phyloP scores from a whole-genome alignment of 1,140 invertebrate genomes.

The Cheumatopsyche charites region DNA sequence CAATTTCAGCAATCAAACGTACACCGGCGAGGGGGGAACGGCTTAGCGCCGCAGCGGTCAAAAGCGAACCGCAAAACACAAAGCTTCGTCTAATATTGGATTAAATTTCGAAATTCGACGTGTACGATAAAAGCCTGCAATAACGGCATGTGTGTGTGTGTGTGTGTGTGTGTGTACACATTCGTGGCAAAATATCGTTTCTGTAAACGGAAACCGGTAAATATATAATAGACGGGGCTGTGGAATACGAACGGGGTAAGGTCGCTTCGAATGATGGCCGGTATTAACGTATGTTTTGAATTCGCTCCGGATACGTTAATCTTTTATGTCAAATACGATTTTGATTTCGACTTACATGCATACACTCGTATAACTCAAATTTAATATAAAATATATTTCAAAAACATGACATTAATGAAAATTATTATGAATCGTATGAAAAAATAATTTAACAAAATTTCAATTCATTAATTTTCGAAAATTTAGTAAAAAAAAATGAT shows the following conservation, averaged over 20 bases:
- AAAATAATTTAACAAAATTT: too few species aligned
- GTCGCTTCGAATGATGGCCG: neutral
- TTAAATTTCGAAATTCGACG: conserved; percentile 45
- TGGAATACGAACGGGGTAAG: neutral
- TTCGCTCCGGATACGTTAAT: conserved; percentile 10
- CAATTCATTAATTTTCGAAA: too few species aligned
- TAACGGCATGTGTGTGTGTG: neutral
- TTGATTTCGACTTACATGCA: neutral
- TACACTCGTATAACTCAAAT: too few species aligned
- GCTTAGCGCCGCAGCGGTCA: neutral
- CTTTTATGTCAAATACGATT: conserved; percentile 21
- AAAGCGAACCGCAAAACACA: conserved; percentile 17
- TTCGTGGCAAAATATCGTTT: conserved; percentile 46
- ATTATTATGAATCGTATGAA: too few species aligned
- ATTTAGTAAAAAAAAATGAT: too few species aligned
- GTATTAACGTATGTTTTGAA: conserved; percentile 32
- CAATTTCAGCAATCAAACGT: conserved; percentile 20
- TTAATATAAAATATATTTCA: too few species aligned
- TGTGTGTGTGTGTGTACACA: neutral
- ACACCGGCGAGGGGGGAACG: neutral
- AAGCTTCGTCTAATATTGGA: conserved; percentile 41
- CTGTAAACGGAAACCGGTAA: conserved; percentile 46
- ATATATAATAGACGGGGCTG: conserved; percentile 32
- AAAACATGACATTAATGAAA: too few species aligned
- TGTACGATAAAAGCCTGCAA: neutral